Conservation (phyloP, 2,888 invertebrate genomes). For the Thelaira solivaga region DNA sequence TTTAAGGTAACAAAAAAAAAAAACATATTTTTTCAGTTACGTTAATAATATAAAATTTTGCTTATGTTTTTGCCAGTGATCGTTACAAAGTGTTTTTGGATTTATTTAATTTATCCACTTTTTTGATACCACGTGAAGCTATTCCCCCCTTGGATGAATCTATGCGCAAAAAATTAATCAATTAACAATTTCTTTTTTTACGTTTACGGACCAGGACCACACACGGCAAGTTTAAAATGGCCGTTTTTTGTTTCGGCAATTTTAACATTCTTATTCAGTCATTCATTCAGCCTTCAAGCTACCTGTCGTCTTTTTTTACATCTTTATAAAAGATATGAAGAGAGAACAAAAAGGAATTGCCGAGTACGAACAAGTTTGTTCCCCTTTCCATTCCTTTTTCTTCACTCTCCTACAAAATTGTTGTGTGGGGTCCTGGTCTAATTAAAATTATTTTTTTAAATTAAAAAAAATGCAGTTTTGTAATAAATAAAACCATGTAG, state of each 20-base stretch:
- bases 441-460: not conserved
- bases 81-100: constrained; percentile 99
- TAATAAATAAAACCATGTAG: no score
- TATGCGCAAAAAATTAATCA: constrained; percentile 80
- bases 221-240: no score
- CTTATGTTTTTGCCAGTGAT: constrained; percentile 85
- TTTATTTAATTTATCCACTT: constrained; percentile 97
- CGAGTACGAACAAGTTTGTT: no score
- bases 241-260: not conserved
- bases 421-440: no score
- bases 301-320: no score
- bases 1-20: constrained; percentile 83
- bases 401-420: no score
- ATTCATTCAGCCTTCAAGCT: no score
- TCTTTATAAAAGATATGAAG: no score
- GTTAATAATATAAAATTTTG: not conserved
- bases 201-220: no score
- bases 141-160: constrained; percentile 91
- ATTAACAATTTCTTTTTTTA: constrained; percentile 48
- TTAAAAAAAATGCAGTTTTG: not conserved
- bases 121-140: constrained; percentile 92
- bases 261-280: no score
- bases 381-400: no score
- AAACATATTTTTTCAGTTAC: not conserved
- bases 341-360: no score